A percentile compares a stretch with the other conserved stretches of the same genome.
Evolutionary conservation across 2,113 vertebrate species (phyloP).

Genomic region (Vicugna pacos): DNA sequence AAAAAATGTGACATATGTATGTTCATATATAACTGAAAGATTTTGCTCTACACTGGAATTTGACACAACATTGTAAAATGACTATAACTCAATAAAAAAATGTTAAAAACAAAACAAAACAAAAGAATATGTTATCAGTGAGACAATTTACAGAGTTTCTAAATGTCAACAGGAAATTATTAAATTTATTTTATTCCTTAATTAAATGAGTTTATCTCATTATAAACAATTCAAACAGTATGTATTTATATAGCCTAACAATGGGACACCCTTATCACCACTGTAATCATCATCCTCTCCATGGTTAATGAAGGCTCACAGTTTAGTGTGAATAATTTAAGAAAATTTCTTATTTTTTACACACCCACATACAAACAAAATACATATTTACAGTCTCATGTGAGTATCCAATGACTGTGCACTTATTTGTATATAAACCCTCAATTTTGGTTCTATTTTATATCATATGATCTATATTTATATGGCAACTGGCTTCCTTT

Average conservation of each 20-base stretch:
- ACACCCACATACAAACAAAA: neutral
- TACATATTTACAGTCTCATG: neutral
- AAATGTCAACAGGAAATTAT: neutral
- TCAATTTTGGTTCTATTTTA: neutral
- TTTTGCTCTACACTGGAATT: too few relatives aligned
- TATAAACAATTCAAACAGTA: neutral
- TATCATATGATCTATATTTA: neutral
- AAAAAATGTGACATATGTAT: too few relatives aligned
- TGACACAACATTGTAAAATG: too few relatives aligned
- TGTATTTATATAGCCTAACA: neutral
- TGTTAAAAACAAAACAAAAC: too few relatives aligned
- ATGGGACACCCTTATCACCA: neutral
- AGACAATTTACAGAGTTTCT: neutral
- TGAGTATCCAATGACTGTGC: neutral
- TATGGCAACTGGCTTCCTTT: neutral
- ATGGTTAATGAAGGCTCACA: neutral
- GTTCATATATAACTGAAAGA: too few relatives aligned
- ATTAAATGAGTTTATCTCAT: neutral
- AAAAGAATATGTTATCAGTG: neutral
- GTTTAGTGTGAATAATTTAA: neutral
- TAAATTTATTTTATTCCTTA: neutral
- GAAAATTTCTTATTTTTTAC: neutral
- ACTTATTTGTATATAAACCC: neutral
- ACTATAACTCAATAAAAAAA: too few relatives aligned
- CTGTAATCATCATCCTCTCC: neutral